Base-by-base conservation (phyloP, 2,888 invertebrate genomes). In the Drosophila helvetica region DNA sequence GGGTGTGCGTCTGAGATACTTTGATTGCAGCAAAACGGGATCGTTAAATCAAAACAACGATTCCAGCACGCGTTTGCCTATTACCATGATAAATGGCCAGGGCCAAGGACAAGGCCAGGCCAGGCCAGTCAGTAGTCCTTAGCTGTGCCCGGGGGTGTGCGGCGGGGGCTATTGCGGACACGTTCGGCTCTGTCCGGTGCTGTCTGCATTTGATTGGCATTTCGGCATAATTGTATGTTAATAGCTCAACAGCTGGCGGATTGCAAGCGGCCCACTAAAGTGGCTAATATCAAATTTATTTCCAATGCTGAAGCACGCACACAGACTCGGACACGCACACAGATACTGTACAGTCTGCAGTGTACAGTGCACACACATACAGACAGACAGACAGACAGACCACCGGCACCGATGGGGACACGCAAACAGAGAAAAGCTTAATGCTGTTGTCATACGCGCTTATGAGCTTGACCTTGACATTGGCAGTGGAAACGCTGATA, bases 391-490 rank as follows among this genome's bases (percentile, higher is more conserved):
- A 47, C 18, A 27, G 48, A 63, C 27, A 53, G 1, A 19, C 2
- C 15, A 43, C 33, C 50, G 15, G 56, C 17, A 52, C 0, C 51
- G 18, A 33, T 30, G 56, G 9, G 53, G 66, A 46, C 19, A 46
- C 42, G 18, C 47, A 33, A 15, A 43, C 6, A 38, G 15, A 38
- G 38, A 5, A 38, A 19, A 43, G 19, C 70, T 77, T 75, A 77
- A 75, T 63, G 53, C 60, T 77, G 81, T 81, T 83, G 87, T 86
- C 84, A 80, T 77, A 80, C 67, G 80, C 83, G 86, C 78, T 87
- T 84, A 87, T 87, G 80, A 79, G 83, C 88, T 85, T 86, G 84
- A 88, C 84, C 84, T 85, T 88, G 84, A 86, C 88, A 85, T 82
- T 85, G 88, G 69, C 88, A 80, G 66, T 87, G 78, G 75, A 85